A percentile compares a stretch with the other conserved stretches of the same genome.
Conservation (phyloP, 2,888 invertebrate genomes). For the Lepidocyrtinus sp. region DNA sequence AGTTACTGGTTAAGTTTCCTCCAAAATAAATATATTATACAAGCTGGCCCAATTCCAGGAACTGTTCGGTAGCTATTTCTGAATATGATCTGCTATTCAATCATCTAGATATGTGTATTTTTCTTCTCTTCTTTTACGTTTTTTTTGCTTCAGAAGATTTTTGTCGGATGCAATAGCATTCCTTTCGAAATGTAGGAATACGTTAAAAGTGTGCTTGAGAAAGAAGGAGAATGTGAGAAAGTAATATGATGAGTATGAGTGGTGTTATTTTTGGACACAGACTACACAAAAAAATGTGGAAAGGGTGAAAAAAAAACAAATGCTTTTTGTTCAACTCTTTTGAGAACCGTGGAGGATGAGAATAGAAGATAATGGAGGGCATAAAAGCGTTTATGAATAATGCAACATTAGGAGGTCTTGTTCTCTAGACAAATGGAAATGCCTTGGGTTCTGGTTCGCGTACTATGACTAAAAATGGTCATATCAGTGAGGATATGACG, state of each 20-base stretch:
- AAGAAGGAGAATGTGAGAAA: too few species aligned
- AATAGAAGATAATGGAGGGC: conserved; percentile 26
- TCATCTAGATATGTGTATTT: conserved; percentile 41
- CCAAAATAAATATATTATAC: background rate
- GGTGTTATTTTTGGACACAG: conserved; percentile 57
- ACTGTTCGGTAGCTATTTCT: conserved; percentile 46
- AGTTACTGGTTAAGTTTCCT: background rate
- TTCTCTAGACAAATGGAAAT: too few species aligned
- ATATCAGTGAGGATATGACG: conserved; percentile 21
- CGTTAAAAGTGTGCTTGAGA: background rate
- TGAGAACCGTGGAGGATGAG: background rate
- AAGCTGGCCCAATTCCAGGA: conserved; percentile 41
- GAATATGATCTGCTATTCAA: conserved; percentile 57
- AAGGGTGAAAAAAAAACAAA: conserved; percentile 30
- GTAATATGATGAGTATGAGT: conserved; percentile 51
- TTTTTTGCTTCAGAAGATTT: too few species aligned
- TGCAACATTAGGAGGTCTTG: too few species aligned
- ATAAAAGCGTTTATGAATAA: background rate
- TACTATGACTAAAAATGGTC: conserved; percentile 51
- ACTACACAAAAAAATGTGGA: conserved; percentile 22
- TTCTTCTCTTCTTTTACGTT: background rate
- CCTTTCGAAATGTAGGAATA: too few species aligned
- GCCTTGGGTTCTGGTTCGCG: conserved; percentile 29
- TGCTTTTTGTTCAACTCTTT: too few species aligned
- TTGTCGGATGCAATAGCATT: too few species aligned